phyloP scores from a whole-genome alignment of 2,113 vertebrate genomes.

The Aptenodytes forsteri region DNA sequence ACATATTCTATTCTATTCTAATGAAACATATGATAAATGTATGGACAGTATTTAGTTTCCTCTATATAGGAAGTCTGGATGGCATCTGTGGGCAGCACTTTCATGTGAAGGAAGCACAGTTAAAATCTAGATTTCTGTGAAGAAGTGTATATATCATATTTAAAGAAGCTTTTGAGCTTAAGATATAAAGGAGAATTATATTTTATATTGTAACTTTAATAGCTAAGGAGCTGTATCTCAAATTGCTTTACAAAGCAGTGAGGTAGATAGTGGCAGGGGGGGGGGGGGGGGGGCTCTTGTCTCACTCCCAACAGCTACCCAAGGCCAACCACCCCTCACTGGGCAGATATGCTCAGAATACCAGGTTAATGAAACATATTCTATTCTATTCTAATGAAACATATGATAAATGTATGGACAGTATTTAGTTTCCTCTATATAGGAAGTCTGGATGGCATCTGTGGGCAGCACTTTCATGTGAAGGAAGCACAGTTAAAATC shows the following conservation, averaged over 20 bases:
- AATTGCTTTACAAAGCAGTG: neutral
- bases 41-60: neutral
- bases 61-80: neutral
- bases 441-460: neutral
- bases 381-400: neutral
- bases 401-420: neutral
- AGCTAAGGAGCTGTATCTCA: slow-evolving; percentile 1
- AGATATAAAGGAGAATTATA: slow-evolving; percentile 9
- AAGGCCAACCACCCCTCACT: neutral
- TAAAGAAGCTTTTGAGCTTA: slow-evolving; percentile 24
- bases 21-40: neutral
- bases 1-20: neutral
- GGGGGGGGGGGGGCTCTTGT: no score
- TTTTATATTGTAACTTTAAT: slow-evolving; percentile 17
- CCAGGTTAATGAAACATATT: neutral
- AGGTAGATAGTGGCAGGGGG: slow-evolving; percentile 22
- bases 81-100: neutral
- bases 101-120: neutral
- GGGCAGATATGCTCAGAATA: neutral
- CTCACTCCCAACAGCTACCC: neutral
- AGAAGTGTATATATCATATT: neutral
- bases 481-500: neutral
- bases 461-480: neutral
- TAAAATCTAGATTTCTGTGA: neutral
- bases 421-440: neutral